Evolutionary conservation across 2,113 vertebrate genomes (phyloP), one percentile per base, ranked within the genome.

Genomic region (Poeciliopsis retropinna): DNA sequence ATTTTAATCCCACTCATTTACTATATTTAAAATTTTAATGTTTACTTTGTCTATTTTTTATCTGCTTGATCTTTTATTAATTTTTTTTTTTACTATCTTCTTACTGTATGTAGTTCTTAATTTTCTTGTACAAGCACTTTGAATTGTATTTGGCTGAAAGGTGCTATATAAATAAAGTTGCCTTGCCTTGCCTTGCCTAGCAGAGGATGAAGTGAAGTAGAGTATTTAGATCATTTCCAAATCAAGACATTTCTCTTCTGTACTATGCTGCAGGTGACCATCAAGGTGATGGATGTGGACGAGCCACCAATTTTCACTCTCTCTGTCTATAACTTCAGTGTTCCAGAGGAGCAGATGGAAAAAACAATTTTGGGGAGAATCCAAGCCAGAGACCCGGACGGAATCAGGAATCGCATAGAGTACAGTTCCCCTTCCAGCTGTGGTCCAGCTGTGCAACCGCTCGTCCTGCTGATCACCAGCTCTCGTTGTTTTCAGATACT

Each of bases 221-320:
- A 51, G 2, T 51, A 51, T 51, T 51, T 22, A 22, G 19, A 54
- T 54, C 47, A 19, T 54, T 13, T 41, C 39, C 39, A 41, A 22
- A 22, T 37, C 34, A 37, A 34, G 10, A 10, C 10, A 10, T 37
- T 37, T 37, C 34, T 37, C 34, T 37, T 37, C 34, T 68, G 63
- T 29, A n/a, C 3, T 60, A 34, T 29, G 4, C 37, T 28, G 44
- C 81, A 89, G 0, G 89, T 99, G 34, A 80, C 71, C 65, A 92
- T 99, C 47, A 91, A 81, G 0, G 94, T 99, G 67, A 72, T 86
- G 0, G 97, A 99, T 0, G 95, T 99, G 1, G 97, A 99, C 0
- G 98, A 99, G 88, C 96, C 97, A 0, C 97, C 98, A 0, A 80
- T 93, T 61, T 99, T 99, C 92, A 78, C 75, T 2, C 66, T 90